Evolutionary conservation across 2,888 invertebrate genomes (phyloP).

Genomic region (Cinara cedri): DNA sequence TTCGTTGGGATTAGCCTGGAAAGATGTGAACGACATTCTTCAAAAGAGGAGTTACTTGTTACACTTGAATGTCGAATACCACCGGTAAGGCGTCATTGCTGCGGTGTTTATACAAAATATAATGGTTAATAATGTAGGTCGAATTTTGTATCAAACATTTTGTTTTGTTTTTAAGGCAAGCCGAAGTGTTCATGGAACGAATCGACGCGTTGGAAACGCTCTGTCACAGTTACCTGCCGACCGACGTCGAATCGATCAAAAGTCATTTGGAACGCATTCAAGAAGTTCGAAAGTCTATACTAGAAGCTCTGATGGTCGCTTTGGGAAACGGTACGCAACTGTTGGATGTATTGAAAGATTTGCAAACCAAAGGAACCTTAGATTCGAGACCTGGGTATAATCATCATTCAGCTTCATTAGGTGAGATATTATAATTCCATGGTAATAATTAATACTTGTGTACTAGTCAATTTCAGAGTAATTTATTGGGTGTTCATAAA

Average conservation of each 20-base stretch:
- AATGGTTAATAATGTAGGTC: too few relatives aligned
- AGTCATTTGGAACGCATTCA: slow-evolving; percentile 74
- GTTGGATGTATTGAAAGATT: slow-evolving; percentile 75
- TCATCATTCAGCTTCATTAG: slow-evolving; percentile 20
- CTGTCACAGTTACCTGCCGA: slow-evolving; percentile 72
- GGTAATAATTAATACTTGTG: background rate
- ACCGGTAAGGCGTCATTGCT: slow-evolving; percentile 67
- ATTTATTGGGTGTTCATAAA: too few relatives aligned
- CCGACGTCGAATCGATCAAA: slow-evolving; percentile 76
- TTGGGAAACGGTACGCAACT: slow-evolving; percentile 79
- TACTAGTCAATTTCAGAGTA: too few relatives aligned
- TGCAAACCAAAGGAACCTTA: slow-evolving; percentile 76
- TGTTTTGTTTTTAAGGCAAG: slow-evolving; percentile 64
- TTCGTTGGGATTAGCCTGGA: slow-evolving; percentile 77
- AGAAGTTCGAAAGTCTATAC: slow-evolving; percentile 73
- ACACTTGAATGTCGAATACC: slow-evolving; percentile 79
- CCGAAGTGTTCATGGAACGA: slow-evolving; percentile 72
- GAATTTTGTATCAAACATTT: background rate
- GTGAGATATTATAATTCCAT: background rate
- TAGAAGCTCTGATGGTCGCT: slow-evolving; percentile 80
- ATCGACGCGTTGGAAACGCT: slow-evolving; percentile 74
- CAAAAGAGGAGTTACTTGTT: slow-evolving; percentile 78
- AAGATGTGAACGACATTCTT: slow-evolving; percentile 79
- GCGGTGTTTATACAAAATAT: too few relatives aligned
- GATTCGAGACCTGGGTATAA: slow-evolving; percentile 75